Evolutionary conservation across 2,888 invertebrate genomes (phyloP).

Genomic region (Yponomeuta cagnagella): DNA sequence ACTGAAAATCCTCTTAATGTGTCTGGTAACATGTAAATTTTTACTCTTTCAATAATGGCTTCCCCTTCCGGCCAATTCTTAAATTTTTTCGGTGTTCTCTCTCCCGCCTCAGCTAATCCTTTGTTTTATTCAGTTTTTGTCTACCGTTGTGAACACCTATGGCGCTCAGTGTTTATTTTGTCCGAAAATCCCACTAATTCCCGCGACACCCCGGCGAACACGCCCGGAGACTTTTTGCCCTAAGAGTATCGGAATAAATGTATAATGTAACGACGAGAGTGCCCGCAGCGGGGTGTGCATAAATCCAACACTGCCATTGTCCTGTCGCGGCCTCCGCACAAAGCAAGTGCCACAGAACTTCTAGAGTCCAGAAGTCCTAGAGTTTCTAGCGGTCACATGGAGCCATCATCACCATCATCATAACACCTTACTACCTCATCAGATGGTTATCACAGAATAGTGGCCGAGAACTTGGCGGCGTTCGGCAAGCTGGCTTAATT

Average conservation of each 20-base stretch:
- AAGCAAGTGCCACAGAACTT: not conserved
- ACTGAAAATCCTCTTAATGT: no score
- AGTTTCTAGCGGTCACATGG: no score
- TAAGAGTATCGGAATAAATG: constrained; percentile 9
- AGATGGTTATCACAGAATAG: no score
- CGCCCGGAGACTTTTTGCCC: not conserved
- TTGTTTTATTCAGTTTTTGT: not conserved
- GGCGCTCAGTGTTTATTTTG: not conserved
- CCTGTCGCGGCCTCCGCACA: constrained; percentile 38
- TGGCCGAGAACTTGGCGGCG: no score
- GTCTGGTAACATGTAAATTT: no score
- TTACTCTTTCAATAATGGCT: no score
- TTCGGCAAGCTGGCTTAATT: no score
- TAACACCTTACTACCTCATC: no score
- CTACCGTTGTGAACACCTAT: not conserved
- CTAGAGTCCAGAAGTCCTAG: not conserved
- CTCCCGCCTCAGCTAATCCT: not conserved
- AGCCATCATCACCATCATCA: no score
- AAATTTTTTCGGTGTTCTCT: not conserved
- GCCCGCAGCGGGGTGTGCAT: constrained; percentile 33
- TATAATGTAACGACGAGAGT: constrained; percentile 14
- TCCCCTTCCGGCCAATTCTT: no score
- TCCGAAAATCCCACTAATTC: constrained; percentile 7
- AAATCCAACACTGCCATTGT: constrained; percentile 58
- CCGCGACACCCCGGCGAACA: constrained; percentile 7